phyloP scores from a whole-genome alignment of 2,113 vertebrate genomes.

The Butorides virescens region DNA sequence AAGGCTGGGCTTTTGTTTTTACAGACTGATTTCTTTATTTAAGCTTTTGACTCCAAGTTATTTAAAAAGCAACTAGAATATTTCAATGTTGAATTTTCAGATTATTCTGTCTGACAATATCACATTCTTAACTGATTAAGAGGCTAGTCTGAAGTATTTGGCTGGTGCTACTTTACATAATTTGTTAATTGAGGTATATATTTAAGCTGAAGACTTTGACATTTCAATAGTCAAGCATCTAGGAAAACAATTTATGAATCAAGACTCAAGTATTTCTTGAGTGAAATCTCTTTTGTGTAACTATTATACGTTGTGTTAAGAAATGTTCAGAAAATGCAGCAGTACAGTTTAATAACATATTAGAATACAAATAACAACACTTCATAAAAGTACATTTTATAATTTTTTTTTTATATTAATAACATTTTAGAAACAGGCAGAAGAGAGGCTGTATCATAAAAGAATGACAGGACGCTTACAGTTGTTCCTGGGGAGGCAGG shows the following conservation, averaged over 20 bases:
- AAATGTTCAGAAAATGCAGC: neutral
- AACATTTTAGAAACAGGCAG: neutral
- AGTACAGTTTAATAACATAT: neutral
- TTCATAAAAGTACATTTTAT: neutral
- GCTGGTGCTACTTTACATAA: neutral
- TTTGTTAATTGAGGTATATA: neutral
- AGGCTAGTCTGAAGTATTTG: neutral
- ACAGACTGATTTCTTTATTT: neutral
- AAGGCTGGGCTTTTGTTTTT: neutral
- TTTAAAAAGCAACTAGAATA: conserved; percentile 24
- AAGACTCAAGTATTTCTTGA: neutral
- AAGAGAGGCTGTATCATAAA: neutral
- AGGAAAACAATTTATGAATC: neutral
- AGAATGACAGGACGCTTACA: neutral
- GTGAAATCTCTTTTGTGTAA: neutral
- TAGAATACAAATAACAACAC: neutral
- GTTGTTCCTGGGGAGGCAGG: neutral
- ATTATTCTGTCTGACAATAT: neutral
- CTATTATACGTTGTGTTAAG: neutral
- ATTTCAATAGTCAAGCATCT: neutral
- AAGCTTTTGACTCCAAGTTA: neutral
- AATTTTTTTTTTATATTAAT: neutral
- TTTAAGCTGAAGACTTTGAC: neutral
- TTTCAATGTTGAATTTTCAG: neutral
- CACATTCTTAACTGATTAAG: neutral